phyloP scores from a whole-genome alignment of 2,888 invertebrate species.

The Mylabris sibirica region DNA sequence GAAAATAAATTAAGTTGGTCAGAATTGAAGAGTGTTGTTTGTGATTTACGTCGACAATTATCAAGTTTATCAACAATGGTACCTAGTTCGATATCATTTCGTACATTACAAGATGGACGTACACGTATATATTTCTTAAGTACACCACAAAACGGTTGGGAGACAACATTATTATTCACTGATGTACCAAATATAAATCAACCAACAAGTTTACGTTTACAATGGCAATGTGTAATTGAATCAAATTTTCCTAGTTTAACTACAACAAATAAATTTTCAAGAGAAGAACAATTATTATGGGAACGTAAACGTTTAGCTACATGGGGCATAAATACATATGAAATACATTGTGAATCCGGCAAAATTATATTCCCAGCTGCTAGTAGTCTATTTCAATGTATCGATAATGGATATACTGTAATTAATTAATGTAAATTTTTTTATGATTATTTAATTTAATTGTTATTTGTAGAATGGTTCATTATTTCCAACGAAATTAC shows the following conservation, averaged over 20 bases:
- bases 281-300: slow-evolving; percentile 90
- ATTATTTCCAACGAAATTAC: slow-evolving; percentile 73
- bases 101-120: slow-evolving; percentile 78
- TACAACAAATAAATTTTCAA: slow-evolving; percentile 69
- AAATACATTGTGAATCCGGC: slow-evolving; percentile 81
- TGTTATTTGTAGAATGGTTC: slow-evolving; percentile 64
- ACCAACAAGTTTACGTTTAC: slow-evolving; percentile 65
- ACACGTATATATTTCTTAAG: slow-evolving; percentile 90
- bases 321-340: slow-evolving; percentile 94
- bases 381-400: slow-evolving; percentile 86
- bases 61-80: slow-evolving; percentile 82
- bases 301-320: slow-evolving; percentile 91
- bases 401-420: slow-evolving; percentile 76
- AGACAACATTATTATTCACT: slow-evolving; percentile 85
- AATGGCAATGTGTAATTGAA: slow-evolving; percentile 85
- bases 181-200: slow-evolving; percentile 77
- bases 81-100: slow-evolving; percentile 82
- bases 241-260: slow-evolving; percentile 74
- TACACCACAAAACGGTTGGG: slow-evolving; percentile 87
- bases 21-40: slow-evolving; percentile 80
- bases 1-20: slow-evolving; percentile 71
- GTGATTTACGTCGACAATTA: slow-evolving; percentile 80
- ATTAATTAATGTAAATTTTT: no score
- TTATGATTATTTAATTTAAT: slow-evolving; percentile 11
- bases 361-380: slow-evolving; percentile 91